Evolutionary conservation across 2,113 vertebrate genomes (phyloP), one percentile per base, ranked within the genome.

Genomic region (Poeciliopsis retropinna): DNA sequence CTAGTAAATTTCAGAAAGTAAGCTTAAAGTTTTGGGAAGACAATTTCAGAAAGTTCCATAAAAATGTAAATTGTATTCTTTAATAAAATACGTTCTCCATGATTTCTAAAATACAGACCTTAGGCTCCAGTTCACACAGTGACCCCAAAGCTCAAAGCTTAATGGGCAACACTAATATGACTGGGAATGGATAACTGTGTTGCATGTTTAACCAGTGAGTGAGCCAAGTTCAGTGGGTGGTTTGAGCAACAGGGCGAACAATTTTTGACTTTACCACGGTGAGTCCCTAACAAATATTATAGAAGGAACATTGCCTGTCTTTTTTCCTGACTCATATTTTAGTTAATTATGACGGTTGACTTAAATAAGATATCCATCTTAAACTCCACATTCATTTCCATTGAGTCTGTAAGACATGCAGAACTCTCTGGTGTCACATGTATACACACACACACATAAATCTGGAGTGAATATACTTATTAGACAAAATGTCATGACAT

Each of bases 271-370:
- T 79, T 57, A 82, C 72, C 78, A 75, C 68, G 70, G 77, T 70
- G 76, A 70, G 78, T 85, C 75, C 81, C 68, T 79, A 73, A 88
- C 79, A 81, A 82, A 81, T 67, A 70, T 44, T 79, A 41, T 34
- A 41, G 28, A 66, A 65, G 31, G 63, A 75, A 82, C 19, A 79
- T 61, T 8, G 25, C 82, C 76, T 88, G 60, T 73, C 27, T 10
- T 19, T 80, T n/a, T 57, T 88, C 13, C 73, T 83, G 77, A 90
- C 77, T 70, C 71, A 76, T 85, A 74, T 79, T 30, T 67, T 76
- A 70, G 22, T 82, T 73, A 60, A 79, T 67, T 74, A 37, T 60
- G 69, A 44, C 85, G 68, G 73, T 61, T 84, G 57, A 80, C 67
- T 73, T 54, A 81, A 82, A 80, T 76, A 65, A 29, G 64, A 80